These are phyloP conservation scores for Hedychridium roseum DNA, from an alignment of 2,888 invertebrate species.

Conservation along the genomic window DNA sequence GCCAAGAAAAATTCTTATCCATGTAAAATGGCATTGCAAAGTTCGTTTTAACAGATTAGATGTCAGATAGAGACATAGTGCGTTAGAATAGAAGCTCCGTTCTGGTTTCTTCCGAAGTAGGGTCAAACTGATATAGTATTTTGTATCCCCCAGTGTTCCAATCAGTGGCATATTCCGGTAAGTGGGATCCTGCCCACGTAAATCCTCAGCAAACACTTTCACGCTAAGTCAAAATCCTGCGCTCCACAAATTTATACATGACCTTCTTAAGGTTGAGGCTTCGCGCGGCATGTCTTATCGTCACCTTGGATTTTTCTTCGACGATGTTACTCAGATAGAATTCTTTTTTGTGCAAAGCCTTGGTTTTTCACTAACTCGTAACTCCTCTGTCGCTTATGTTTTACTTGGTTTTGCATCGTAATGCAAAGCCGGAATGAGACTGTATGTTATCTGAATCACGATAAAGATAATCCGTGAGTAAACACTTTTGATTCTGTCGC, in stretches of 20 bases:
- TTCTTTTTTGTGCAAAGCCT: slow-evolving; percentile 19
- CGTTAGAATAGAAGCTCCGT: too few species aligned
- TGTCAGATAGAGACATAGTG: too few species aligned
- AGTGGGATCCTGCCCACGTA: slow-evolving; percentile 71
- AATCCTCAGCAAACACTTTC: slow-evolving; percentile 54
- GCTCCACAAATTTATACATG: slow-evolving; percentile 41
- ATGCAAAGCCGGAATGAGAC: too few species aligned
- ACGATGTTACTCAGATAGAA: slow-evolving; percentile 21
- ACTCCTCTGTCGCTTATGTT: slow-evolving; percentile 32
- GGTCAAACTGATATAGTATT: slow-evolving; percentile 62
- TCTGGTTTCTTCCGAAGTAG: slow-evolving; percentile 24
- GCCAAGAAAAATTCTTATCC: too few species aligned
- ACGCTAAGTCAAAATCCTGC: slow-evolving; percentile 54
- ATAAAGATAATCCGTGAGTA: too few species aligned
- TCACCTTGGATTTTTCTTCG: slow-evolving; percentile 26
- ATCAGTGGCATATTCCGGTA: slow-evolving; percentile 95
- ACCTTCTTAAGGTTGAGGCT: slow-evolving; percentile 40
- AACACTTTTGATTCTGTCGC: too few species aligned
- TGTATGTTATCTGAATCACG: too few species aligned
- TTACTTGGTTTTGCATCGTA: slow-evolving; percentile 22
- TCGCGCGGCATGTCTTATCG: slow-evolving; percentile 53
- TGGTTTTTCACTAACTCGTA: slow-evolving; percentile 32
- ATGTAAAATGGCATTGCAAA: too few species aligned
- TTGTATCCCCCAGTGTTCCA: slow-evolving; percentile 84
- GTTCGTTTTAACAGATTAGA: too few species aligned